phyloP scores from a whole-genome alignment of 2,797 vertebrate species.

The Typhlichthys subterraneus region DNA sequence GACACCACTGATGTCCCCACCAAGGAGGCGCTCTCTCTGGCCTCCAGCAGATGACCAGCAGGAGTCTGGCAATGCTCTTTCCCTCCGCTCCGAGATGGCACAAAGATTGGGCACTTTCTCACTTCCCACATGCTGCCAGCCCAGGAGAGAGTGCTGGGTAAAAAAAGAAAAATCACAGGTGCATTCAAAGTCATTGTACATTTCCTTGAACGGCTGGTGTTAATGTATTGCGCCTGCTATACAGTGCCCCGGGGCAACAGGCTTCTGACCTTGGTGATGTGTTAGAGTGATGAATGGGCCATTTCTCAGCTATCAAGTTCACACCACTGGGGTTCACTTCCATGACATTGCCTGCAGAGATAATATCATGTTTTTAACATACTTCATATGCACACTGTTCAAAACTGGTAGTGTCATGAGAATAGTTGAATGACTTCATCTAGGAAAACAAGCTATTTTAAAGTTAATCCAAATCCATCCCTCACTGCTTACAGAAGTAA shows the following conservation, averaged over 20 bases:
- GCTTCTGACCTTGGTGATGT: constrained; percentile 61
- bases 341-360: constrained; percentile 53
- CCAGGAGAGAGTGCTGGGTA: constrained; percentile 35
- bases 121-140: constrained; percentile 25
- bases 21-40: constrained; percentile 53
- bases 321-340: constrained; percentile 50
- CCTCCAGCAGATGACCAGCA: constrained; percentile 64
- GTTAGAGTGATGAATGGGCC: constrained; percentile 65
- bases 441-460: neutral
- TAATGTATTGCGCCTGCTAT: constrained; percentile 58
- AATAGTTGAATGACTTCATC: neutral
- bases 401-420: constrained; percentile 10
- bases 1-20: constrained; percentile 63
- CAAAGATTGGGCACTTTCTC: constrained; percentile 33
- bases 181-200: constrained; percentile 56
- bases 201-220: constrained; percentile 46
- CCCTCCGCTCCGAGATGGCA: constrained; percentile 26
- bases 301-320: constrained; percentile 42
- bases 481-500: neutral
- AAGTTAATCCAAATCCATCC: neutral
- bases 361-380: constrained; percentile 40
- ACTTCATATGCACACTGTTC: constrained; percentile 17
- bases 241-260: constrained; percentile 45
- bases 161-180: constrained; percentile 11
- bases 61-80: constrained; percentile 37